Evolutionary conservation across 2,797 vertebrate genomes (phyloP).

Genomic region (Coregonus suidteri): DNA sequence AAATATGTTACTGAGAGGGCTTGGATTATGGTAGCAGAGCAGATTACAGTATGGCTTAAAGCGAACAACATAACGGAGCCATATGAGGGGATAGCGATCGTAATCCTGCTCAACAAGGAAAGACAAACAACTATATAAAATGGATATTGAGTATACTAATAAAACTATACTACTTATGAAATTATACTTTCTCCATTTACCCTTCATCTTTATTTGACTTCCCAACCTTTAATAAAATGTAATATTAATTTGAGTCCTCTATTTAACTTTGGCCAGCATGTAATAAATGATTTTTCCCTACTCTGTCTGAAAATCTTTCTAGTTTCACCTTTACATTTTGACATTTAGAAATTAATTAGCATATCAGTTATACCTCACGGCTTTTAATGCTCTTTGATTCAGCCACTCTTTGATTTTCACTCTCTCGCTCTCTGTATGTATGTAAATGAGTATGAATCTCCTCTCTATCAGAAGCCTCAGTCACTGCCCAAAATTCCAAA

Average conservation of each 20-base stretch:
- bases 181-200: background rate
- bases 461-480: constrained; percentile 20
- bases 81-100: constrained; percentile 10
- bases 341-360: constrained; percentile 73
- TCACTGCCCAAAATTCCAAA: background rate
- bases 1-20: constrained; percentile 58
- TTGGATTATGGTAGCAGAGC: constrained; percentile 70
- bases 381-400: constrained; percentile 55
- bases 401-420: constrained; percentile 52
- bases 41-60: constrained; percentile 62
- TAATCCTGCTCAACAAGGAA: background rate
- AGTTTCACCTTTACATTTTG: constrained; percentile 68
- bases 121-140: background rate
- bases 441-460: constrained; percentile 22
- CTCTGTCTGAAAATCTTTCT: constrained; percentile 48
- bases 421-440: constrained; percentile 28
- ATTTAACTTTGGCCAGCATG: constrained; percentile 46
- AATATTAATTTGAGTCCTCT: constrained; percentile 48
- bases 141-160: background rate
- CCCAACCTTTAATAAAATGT: constrained; percentile 33
- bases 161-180: background rate
- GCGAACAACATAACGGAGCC: constrained; percentile 40
- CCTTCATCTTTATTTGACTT: background rate
- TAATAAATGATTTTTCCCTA: constrained; percentile 55
- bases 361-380: constrained; percentile 61